Percentiles rank a stretch among this genome's conserved stretches.
Evolutionary conservation across 2,888 invertebrate genomes (phyloP).

Genomic region (Pterobdella sp.): DNA sequence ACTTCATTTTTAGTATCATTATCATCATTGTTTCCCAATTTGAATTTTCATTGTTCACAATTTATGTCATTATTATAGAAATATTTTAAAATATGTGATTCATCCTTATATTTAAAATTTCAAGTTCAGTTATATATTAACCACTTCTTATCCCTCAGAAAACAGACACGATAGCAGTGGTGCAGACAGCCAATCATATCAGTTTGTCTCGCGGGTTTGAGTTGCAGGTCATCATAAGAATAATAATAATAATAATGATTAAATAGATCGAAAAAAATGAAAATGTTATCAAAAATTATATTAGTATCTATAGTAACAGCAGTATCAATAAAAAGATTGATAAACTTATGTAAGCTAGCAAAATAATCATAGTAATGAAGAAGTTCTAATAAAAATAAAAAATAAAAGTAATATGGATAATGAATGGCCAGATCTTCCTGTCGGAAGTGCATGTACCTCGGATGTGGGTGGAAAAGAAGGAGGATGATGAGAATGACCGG

Average conservation of each 20-base stretch:
- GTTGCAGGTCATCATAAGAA: slow-evolving; percentile 49
- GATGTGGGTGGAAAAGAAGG: slow-evolving; percentile 51
- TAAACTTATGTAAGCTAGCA: too few species aligned
- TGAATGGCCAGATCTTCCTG: slow-evolving; percentile 40
- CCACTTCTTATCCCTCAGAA: slow-evolving; percentile 36
- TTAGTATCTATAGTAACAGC: too few species aligned
- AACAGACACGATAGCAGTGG: slow-evolving; percentile 49
- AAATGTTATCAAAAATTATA: too few species aligned
- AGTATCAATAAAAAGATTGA: too few species aligned
- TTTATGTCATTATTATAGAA: neutral
- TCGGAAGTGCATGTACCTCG: slow-evolving; percentile 52
- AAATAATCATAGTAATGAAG: too few species aligned
- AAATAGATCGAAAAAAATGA: too few species aligned
- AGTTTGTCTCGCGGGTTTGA: slow-evolving; percentile 46
- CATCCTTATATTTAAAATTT: neutral
- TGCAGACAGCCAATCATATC: slow-evolving; percentile 43
- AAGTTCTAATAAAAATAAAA: too few species aligned
- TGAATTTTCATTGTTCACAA: neutral
- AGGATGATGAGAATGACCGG: slow-evolving; percentile 37
- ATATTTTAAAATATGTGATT: neutral
- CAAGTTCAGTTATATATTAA: neutral
- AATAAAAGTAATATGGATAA: too few species aligned
- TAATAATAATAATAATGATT: too few species aligned
- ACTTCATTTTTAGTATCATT: neutral
- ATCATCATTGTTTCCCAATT: neutral